Percentiles rank a stretch among this genome's conserved stretches.
phyloP scores from a whole-genome alignment of 2,797 vertebrate species.

The Echiichthys vipera region DNA sequence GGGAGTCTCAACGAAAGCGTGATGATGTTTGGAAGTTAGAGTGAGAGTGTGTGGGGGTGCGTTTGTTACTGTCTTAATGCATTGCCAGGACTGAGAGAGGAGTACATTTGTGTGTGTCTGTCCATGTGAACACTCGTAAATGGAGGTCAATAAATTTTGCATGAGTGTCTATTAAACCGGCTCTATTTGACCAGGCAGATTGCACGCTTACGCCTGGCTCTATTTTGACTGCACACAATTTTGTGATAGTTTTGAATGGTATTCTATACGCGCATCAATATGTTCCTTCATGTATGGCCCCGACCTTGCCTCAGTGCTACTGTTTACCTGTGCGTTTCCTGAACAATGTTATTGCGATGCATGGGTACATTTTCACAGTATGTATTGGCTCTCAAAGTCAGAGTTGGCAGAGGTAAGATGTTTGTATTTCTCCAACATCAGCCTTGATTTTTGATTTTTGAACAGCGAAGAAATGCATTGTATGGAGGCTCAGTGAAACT shows the following conservation, averaged over 20 bases:
- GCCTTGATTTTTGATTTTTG: constrained; percentile 12
- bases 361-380: constrained; percentile 17
- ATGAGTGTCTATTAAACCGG: constrained; percentile 64
- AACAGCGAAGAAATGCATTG: background rate
- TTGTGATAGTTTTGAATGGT: background rate
- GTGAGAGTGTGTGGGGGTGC: constrained; percentile 11
- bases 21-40: constrained; percentile 23
- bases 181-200: constrained; percentile 41
- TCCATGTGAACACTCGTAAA: constrained; percentile 50
- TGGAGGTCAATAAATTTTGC: constrained; percentile 69
- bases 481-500: background rate
- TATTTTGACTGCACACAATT: background rate
- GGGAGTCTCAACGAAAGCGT: constrained; percentile 7
- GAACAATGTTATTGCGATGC: constrained; percentile 31
- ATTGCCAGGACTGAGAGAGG: constrained; percentile 34
- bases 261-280: background rate
- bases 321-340: constrained; percentile 13
- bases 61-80: constrained; percentile 46
- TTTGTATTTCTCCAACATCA: background rate
- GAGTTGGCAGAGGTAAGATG: constrained; percentile 20
- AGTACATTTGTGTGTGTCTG: constrained; percentile 17
- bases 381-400: constrained; percentile 13
- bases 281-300: constrained; percentile 2
- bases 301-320: background rate
- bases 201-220: background rate